Conservation (phyloP, 2,113 vertebrate species). For the Vombatus ursinus region DNA sequence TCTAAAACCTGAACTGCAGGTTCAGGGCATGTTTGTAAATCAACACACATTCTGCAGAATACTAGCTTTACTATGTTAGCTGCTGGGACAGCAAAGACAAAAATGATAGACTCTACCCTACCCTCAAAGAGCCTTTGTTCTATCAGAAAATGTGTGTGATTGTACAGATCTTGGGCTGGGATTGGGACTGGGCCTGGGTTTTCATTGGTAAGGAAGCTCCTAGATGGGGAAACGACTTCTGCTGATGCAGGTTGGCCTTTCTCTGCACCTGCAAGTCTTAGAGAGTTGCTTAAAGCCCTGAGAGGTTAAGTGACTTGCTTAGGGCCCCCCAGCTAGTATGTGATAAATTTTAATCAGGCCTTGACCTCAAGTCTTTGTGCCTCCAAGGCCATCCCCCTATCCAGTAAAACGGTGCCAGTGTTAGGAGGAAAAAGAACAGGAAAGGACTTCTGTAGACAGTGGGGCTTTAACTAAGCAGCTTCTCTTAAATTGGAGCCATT, state of each 20-base stretch:
- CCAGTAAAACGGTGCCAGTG: neutral
- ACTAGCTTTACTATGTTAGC: neutral
- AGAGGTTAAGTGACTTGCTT: neutral
- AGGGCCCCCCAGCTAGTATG: neutral
- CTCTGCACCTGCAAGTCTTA: neutral
- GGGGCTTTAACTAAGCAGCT: neutral
- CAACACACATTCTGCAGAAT: neutral
- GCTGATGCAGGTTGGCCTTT: neutral
- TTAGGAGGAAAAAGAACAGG: neutral
- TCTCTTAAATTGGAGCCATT: neutral
- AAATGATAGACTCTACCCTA: neutral
- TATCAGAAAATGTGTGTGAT: neutral
- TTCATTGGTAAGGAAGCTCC: neutral
- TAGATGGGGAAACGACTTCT: neutral
- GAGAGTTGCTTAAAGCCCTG: too few relatives aligned
- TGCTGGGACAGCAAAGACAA: neutral
- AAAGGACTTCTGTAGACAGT: neutral
- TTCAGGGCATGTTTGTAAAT: neutral
- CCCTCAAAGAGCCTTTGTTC: neutral
- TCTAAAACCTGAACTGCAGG: neutral
- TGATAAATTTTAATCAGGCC: neutral
- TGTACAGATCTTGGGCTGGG: neutral
- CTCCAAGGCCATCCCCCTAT: neutral
- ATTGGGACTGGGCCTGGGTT: neutral
- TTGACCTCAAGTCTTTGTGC: neutral